Evolutionary conservation across 2,888 invertebrate species (phyloP).

Genomic region (Helleia helle): DNA sequence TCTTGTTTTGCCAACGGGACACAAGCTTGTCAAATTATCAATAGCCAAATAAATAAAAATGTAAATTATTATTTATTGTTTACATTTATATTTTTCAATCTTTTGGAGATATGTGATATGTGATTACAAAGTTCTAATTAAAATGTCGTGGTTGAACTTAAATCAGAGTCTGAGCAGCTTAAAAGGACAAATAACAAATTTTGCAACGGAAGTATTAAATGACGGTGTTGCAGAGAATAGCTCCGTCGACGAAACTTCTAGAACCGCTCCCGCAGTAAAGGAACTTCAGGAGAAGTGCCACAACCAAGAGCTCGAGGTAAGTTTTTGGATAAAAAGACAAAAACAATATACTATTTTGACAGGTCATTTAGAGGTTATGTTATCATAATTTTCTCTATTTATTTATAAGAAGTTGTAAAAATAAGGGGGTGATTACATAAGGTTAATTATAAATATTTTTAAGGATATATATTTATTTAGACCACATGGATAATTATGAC

Average conservation of each 20-base stretch:
- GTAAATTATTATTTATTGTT: slow-evolving; percentile 61
- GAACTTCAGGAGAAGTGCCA: slow-evolving; percentile 73
- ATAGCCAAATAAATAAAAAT: slow-evolving; percentile 63
- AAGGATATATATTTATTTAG: too few relatives aligned
- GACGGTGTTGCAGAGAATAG: slow-evolving; percentile 76
- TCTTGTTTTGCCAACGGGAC: slow-evolving; percentile 70
- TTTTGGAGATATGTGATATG: slow-evolving; percentile 45
- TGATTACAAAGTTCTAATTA: slow-evolving; percentile 22
- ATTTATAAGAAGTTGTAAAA: too few relatives aligned
- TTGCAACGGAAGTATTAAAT: slow-evolving; percentile 91
- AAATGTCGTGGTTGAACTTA: slow-evolving; percentile 80
- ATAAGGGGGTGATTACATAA: too few relatives aligned
- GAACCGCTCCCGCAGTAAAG: slow-evolving; percentile 39
- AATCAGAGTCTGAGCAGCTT: slow-evolving; percentile 80
- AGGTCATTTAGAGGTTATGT: slow-evolving; percentile 58
- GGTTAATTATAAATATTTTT: too few relatives aligned
- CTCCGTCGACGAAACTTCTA: slow-evolving; percentile 31
- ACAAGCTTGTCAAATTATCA: slow-evolving; percentile 63
- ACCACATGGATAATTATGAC: too few relatives aligned
- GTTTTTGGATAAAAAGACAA: background rate
- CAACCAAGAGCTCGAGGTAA: slow-evolving; percentile 76
- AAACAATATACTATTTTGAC: slow-evolving; percentile 29
- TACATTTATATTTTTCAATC: slow-evolving; percentile 40
- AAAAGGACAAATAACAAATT: slow-evolving; percentile 90
- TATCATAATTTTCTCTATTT: too few relatives aligned